Base-by-base conservation (phyloP, 2,888 invertebrate species). In the Clivina fossor region DNA sequence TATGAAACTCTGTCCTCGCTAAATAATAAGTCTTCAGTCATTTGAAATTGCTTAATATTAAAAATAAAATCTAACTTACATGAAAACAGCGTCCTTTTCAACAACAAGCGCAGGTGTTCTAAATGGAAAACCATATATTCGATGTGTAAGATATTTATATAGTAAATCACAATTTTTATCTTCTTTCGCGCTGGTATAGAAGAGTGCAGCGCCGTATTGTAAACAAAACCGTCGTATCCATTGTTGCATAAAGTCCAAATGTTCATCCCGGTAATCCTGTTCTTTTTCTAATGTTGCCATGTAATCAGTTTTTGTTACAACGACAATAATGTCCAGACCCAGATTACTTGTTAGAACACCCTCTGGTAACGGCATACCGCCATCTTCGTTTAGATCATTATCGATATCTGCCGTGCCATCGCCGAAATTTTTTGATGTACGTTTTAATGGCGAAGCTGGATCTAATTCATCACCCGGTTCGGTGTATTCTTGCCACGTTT, bases 201-300 rank as follows among this genome's bases (percentile, higher is more conserved):
- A 93, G 61, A 98, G 78, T 51, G 93, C 91, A 47, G 97, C 94
- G 67, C 98, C 98, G 78, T 93, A 93, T 72, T 93, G 90, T 60
- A 98, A 81, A 74, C 96, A 97, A 79, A 98, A 97, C 72, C 91
- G 86, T 61, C 98, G 81, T 65, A 98, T 84, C 87, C 95, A 93
- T 74, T 95, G 94, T 77, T 98, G 96, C 80, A 98, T 96, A 77
- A 96, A 98, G 78, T 98, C 98, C 71, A 97, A 92, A 76, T 97
- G 93, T 76, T 98, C 97, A 74, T 98, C 97, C 71, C 90, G 86
- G 73, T 93, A 98, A 74, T 97, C 97, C 71, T 91, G 89, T 72
- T 98, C 96, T 73, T 97, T 97, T 74, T 97, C 97, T 71, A 98
- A 79, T 40, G 89, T 90, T 69, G 89, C 88, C 88, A 98, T 97